phyloP scores from a whole-genome alignment of 2,797 vertebrate genomes.

The Heteromormyrus szaboi region DNA sequence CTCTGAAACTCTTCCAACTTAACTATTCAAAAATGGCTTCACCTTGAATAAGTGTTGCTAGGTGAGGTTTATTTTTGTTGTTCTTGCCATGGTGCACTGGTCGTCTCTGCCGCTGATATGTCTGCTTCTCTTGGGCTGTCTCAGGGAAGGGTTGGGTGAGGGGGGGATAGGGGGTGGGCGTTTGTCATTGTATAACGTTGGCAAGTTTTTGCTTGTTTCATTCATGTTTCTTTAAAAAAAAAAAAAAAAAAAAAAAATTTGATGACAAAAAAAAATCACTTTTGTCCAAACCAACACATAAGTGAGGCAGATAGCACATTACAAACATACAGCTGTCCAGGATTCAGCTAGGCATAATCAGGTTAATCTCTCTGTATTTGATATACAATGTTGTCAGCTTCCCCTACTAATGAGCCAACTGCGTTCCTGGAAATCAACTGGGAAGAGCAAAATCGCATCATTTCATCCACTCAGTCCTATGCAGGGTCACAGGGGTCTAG shows the following conservation, averaged over 20 bases:
- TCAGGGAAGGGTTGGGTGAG: not conserved
- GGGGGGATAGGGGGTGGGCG: not conserved
- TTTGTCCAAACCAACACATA: not conserved
- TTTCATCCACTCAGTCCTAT: not conserved
- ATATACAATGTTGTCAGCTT: not conserved
- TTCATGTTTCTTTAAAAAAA: not conserved
- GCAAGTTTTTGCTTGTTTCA: not conserved
- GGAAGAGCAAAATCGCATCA: not conserved
- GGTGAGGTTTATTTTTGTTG: not conserved
- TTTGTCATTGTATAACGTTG: not conserved
- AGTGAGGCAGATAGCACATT: not conserved
- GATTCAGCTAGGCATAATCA: not conserved
- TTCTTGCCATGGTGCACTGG: not conserved
- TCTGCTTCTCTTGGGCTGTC: not conserved
- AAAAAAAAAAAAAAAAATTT: not conserved
- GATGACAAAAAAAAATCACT: not conserved
- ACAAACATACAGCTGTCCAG: not conserved
- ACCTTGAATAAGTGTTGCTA: not conserved
- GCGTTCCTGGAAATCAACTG: not conserved
- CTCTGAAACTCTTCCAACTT: not conserved
- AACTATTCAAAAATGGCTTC: not conserved
- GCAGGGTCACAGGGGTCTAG: not conserved
- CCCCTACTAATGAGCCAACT: not conserved
- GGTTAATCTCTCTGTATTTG: not conserved
- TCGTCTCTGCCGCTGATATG: not conserved